A percentile compares a stretch with the other conserved stretches of the same genome.
Conservation (phyloP, 2,888 invertebrate genomes). For the Eupithecia subumbrata region DNA sequence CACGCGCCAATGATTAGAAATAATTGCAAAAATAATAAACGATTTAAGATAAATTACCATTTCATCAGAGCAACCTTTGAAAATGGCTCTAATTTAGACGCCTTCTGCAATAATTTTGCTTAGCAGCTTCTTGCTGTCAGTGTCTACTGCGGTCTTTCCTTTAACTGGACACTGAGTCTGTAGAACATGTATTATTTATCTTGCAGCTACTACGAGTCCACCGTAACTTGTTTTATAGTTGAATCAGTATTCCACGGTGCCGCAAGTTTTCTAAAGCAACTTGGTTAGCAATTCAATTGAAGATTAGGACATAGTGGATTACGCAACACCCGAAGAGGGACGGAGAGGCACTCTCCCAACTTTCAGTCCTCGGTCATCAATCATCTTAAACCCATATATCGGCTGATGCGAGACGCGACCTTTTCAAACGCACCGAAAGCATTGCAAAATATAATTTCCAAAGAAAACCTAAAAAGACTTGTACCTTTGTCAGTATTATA, state of each 20-base stretch:
- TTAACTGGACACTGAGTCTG: constrained; percentile 5
- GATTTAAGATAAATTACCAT: constrained; percentile 32
- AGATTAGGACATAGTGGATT: constrained; percentile 37
- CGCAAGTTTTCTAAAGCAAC: constrained; percentile 27
- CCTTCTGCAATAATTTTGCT: not conserved
- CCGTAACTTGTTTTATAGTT: constrained; percentile 16
- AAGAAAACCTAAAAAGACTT: constrained; percentile 48
- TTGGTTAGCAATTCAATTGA: constrained; percentile 39
- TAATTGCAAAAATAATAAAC: constrained; percentile 34
- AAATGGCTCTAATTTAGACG: not conserved
- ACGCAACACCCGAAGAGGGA: constrained; percentile 26
- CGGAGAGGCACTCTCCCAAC: constrained; percentile 39
- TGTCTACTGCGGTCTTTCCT: constrained; percentile 2
- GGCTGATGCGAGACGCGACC: constrained; percentile 41
- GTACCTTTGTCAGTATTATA: not conserved
- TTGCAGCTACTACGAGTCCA: constrained; percentile 5
- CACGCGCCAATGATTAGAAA: constrained; percentile 46
- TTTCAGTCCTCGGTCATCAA: constrained; percentile 50
- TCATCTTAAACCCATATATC: constrained; percentile 52
- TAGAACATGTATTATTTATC: constrained; percentile 16
- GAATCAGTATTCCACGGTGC: constrained; percentile 19
- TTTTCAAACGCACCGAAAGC: constrained; percentile 44
- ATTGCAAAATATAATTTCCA: constrained; percentile 46
- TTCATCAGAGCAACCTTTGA: not conserved
- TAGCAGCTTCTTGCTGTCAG: constrained; percentile 5